Evolutionary conservation across 2,113 vertebrate species (phyloP), one percentile per base, ranked within the genome.

Genomic region (Rostratula benghalensis): DNA sequence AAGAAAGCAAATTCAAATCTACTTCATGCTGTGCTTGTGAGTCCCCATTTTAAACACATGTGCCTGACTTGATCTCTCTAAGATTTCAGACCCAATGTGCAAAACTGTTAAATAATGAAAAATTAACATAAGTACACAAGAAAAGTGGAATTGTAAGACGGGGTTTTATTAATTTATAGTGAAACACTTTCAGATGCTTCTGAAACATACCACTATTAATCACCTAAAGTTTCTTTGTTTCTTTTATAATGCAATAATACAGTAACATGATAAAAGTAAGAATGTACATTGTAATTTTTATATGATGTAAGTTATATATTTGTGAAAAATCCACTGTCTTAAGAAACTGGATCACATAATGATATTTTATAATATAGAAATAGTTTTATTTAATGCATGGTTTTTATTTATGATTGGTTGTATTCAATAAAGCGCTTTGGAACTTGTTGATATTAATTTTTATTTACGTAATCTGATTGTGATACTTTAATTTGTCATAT

Each of bases 21-120:
- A 11, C 5, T 0, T 43, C 51, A 15, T n/a, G 30, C 51, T 17
- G 7, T 59, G 41, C 41, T 61, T 76, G 14, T 57, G 77, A 81
- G 28, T 54, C 64, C 25, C 86, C 24, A 13, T 65, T 46, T 78
- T 50, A 60, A 81, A 79, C 17, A 60, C 30, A 90, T 65, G 80
- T 98, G 98, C 98, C 97, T 99, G 97, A 91, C 98, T 98, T 84
- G 98, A 94, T 39, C 78, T 95, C 94, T 97, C 98, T 64, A 98
- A 96, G 78, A 98, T 98, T 89, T 98, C 95, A 46, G 98, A 98
- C 63, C 98, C 98, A 37, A 98, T 96, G 28, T 96, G 95, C 86
- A 98, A 96, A 89, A 98, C 98, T 99, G 97, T 84, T 94, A 87
- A 92, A 89, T 19, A 73, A 33, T 70, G 22, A 67, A 79, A 89